Evolutionary conservation across 2,797 vertebrate species (phyloP), one percentile per base, ranked within the genome.

Genomic region (Anas georgica): DNA sequence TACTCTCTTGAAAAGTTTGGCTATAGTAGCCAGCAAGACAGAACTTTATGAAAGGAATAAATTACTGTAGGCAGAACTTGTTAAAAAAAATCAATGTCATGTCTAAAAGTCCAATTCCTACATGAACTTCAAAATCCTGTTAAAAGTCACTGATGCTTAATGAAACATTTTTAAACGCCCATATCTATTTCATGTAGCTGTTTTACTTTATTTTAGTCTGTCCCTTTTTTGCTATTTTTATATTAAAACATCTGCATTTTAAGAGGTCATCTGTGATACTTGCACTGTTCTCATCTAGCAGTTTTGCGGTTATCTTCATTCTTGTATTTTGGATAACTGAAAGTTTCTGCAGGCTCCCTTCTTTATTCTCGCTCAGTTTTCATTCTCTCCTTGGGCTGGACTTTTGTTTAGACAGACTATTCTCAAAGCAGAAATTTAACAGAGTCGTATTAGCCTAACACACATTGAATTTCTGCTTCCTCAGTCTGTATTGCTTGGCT

Each of bases 291-390:
- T 75, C 74, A 73, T 26, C 18, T 5, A 43, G 23, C 17, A 11
- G 62, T n/a, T 84, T 41, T 28, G 17, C 70, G 12, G 13, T 78
- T 72, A 25, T 46, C 55, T 46, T 54, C 43, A 12, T 33, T 69
- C 72, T 78, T 54, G 3, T 3, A 25, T 14, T 91, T 86, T 69
- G 35, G 48, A 35, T 45, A 54, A 43, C 1, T 35, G 33, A 54
- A 52, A 78, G 26, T 43, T 85, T 73, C 70, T 82, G 41, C 37
- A 68, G 69, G 17, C n/a, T 95, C 17, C 46, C 17, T 88, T 75
- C 66, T 83, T 67, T 28, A 73, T 45, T 48, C 23, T 74, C 33
- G 41, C 58, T 70, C 72, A 14, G 0, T 87, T 90, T 86, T 66
- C 43, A 17, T 64, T 77, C 59, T 86, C 7, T 43, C 58, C 55